These are phyloP conservation scores for Centropus bengalensis DNA, from an alignment of 2,113 vertebrate species.

Conservation along the genomic window DNA sequence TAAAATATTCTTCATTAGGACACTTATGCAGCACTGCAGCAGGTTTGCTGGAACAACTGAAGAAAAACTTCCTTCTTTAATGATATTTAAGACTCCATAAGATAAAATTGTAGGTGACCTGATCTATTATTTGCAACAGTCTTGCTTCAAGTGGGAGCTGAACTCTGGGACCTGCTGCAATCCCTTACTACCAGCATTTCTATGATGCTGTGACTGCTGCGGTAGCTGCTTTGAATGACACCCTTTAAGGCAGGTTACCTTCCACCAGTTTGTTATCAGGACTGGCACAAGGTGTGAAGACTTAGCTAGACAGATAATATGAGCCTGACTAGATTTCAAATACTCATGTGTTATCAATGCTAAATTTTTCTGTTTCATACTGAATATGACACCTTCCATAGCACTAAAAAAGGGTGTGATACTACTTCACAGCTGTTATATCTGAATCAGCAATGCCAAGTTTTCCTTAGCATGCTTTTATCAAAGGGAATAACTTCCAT, in stretches of 20 bases:
- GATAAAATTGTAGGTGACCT: neutral
- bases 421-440: neutral
- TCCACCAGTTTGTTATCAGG: neutral
- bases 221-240: neutral
- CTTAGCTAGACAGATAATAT: neutral
- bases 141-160: neutral
- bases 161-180: neutral
- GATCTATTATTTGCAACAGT: neutral
- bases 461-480: neutral
- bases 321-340: neutral
- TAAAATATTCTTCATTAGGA: neutral
- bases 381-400: neutral
- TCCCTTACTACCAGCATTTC: neutral
- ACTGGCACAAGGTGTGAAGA: neutral
- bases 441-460: neutral
- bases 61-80: neutral
- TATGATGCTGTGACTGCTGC: neutral
- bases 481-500: neutral
- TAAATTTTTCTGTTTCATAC: neutral
- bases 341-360: neutral
- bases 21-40: neutral
- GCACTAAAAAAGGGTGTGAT: neutral
- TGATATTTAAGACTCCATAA: neutral
- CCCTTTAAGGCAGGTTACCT: neutral
- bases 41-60: neutral